Evolutionary conservation across 2,888 invertebrate species (phyloP), one percentile per base, ranked within the genome.

Genomic region (Glomeris marginata): DNA sequence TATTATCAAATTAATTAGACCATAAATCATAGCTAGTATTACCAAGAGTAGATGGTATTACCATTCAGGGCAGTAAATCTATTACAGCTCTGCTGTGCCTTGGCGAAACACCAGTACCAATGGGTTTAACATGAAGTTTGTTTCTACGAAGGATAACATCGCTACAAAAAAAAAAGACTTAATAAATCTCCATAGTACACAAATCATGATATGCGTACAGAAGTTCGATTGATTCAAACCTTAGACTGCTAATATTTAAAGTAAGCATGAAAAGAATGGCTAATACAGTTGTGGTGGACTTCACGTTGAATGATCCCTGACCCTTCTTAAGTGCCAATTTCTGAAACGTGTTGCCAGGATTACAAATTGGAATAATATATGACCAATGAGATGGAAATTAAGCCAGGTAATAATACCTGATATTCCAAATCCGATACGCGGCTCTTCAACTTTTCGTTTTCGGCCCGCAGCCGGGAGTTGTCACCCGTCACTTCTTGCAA

Each of bases 191-290:
- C 28, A 8, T n/a, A 28, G 3, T 28, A 5, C 4, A 8, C 28
- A 28, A 28, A 28, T 28, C 8, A 28, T 8, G 8, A 28, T 8
- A 28, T 28, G 8, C 28, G 8, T 3, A 28, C 28, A 28, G 8
- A 28, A 28, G 8, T 5, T 5, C 8, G 3, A 28, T 28, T 18
- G 33, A 36, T 11, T 50, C 58, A 54, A 51, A 64, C 64, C 61
- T 63, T 54, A 63, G 59, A 41, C 64, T 60, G 33, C 81, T 78
- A 57, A 82, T 72, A 66, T 86, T 85, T 45, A 86, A 66, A 2
- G 83, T 81, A 28, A 88, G 76, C 76, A 86, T 78, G 56, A 87
- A 77, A 8, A 85, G 72, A 71, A 87, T 77, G 33, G 81, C 81
- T 60, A 87, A 78, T 41, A 88, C 69, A 46, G 84, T 76, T 10